Percentiles rank a stretch among this genome's conserved stretches.
These are phyloP conservation scores for Microcebus jonahi DNA, from an alignment of 2,113 vertebrate genomes.

Conservation along the genomic window DNA sequence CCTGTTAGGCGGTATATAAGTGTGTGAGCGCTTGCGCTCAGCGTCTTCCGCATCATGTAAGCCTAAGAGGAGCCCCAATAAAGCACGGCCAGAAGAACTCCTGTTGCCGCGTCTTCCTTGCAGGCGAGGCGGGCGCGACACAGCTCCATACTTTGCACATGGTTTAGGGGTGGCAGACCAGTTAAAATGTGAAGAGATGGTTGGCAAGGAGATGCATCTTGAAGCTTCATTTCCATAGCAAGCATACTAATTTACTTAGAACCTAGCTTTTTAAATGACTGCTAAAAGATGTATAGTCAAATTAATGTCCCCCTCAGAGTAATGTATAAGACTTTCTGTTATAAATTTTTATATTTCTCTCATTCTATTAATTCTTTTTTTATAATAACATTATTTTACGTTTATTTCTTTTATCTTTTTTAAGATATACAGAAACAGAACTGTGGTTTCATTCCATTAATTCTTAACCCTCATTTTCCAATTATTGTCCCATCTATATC, in stretches of 20 bases:
- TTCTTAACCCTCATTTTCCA: neutral
- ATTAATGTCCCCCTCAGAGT: neutral
- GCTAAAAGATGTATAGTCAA: neutral
- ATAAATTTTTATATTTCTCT: neutral
- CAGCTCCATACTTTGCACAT: neutral
- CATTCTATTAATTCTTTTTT: neutral
- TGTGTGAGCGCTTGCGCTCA: no score
- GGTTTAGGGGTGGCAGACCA: neutral
- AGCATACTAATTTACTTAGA: neutral
- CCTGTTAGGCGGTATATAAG: no score
- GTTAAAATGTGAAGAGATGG: neutral
- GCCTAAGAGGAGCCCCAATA: no score
- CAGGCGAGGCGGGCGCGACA: no score
- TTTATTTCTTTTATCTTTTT: no score
- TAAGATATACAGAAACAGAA: no score
- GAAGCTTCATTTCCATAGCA: neutral
- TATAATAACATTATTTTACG: no score
- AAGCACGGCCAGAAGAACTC: no score
- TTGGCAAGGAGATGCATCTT: neutral
- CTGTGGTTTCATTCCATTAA: neutral
- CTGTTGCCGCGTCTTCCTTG: no score
- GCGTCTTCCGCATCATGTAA: no score
- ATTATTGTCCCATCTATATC: neutral
- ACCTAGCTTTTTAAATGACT: neutral
- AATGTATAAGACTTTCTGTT: neutral